These are phyloP conservation scores for Eupristina koningsbergeri DNA, from an alignment of 1,140 invertebrate genomes.

Conservation along the genomic window DNA sequence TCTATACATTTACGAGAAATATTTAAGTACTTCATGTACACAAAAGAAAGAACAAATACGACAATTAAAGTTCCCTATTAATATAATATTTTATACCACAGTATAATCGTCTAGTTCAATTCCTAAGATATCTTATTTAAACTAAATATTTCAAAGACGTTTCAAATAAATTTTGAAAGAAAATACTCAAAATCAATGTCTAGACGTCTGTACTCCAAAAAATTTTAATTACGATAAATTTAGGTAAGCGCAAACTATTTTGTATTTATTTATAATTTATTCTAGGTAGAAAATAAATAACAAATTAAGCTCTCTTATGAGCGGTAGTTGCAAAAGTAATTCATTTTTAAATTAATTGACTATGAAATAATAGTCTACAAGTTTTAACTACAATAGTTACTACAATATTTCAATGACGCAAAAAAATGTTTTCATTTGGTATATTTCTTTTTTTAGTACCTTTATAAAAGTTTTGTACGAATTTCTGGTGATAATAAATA, in stretches of 20 bases:
- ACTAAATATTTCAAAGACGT: constrained; percentile 32
- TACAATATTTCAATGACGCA: constrained; percentile 26
- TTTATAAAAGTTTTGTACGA: constrained; percentile 61
- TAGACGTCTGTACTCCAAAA: constrained; percentile 60
- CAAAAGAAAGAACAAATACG: constrained; percentile 39
- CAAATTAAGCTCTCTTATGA: constrained; percentile 37
- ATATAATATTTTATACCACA: constrained; percentile 59
- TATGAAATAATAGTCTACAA: constrained; percentile 29
- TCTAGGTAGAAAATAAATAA: constrained; percentile 62
- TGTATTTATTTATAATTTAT: constrained; percentile 74
- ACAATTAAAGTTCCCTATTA: constrained; percentile 67
- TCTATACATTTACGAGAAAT: constrained; percentile 42
- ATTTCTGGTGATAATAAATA: constrained; percentile 62
- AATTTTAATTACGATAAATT: constrained; percentile 66
- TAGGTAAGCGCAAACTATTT: constrained; percentile 71
- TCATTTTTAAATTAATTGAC: constrained; percentile 5
- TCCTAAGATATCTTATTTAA: constrained; percentile 51
- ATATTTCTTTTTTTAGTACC: constrained; percentile 56
- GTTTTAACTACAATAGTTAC: constrained; percentile 20
- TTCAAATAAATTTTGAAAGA: constrained; percentile 35
- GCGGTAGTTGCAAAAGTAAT: constrained; percentile 32
- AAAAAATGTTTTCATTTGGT: constrained; percentile 52
- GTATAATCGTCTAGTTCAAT: constrained; percentile 64
- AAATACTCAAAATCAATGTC: constrained; percentile 63
- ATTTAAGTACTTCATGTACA: constrained; percentile 43